Evolutionary conservation across 1,140 invertebrate species (phyloP).

Genomic region (Octopus sinensis): DNA sequence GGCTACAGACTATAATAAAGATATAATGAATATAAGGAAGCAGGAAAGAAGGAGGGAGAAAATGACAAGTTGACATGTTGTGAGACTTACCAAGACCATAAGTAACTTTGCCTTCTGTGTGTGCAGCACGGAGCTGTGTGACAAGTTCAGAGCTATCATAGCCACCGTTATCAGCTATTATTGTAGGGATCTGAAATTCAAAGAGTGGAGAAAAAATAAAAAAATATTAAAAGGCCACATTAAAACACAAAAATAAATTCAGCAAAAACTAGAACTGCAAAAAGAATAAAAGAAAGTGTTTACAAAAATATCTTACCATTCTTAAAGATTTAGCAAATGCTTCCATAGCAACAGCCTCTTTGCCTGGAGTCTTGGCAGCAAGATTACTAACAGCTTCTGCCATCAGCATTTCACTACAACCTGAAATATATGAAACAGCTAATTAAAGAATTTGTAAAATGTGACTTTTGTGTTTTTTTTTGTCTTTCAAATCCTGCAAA

Average conservation of each 20-base stretch:
- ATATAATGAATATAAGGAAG: no score
- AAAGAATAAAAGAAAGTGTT: background rate
- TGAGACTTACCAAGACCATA: slow-evolving; percentile 76
- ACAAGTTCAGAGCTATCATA: slow-evolving; percentile 95
- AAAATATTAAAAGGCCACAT: background rate
- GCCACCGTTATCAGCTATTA: slow-evolving; percentile 97
- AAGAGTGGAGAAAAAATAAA: background rate
- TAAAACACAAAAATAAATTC: background rate
- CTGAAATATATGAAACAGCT: slow-evolving; percentile 30
- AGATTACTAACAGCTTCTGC: slow-evolving; percentile 81
- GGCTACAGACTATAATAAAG: no score
- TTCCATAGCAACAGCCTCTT: slow-evolving; percentile 96
- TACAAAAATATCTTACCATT: slow-evolving; percentile 43
- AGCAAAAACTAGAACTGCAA: background rate
- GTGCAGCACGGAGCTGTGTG: slow-evolving; percentile 82
- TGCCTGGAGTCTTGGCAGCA: slow-evolving; percentile 88
- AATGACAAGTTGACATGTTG: no score
- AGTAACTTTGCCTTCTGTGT: slow-evolving; percentile 74
- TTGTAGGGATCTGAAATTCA: slow-evolving; percentile 77
- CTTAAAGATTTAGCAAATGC: slow-evolving; percentile 84
- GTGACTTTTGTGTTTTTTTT: background rate
- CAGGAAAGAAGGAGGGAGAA: no score
- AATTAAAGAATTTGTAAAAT: background rate
- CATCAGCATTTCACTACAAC: slow-evolving; percentile 88
- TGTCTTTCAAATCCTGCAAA: background rate